Conservation (phyloP, 1,140 invertebrate genomes). For the Bombus superbus region DNA sequence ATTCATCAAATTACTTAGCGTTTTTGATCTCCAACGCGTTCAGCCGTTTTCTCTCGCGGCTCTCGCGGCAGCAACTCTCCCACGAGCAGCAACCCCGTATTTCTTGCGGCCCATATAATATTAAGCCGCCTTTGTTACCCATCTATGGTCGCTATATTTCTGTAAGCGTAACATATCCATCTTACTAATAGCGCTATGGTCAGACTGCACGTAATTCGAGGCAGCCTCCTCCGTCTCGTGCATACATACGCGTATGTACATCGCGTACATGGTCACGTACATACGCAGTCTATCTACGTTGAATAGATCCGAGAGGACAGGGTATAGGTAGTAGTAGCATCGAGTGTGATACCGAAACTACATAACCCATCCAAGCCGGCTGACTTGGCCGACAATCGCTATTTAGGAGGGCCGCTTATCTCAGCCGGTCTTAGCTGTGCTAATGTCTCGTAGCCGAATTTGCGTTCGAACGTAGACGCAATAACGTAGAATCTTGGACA, state of each 20-base stretch:
- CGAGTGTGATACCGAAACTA: constrained; percentile 57
- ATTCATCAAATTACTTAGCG: background rate
- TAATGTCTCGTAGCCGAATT: constrained; percentile 52
- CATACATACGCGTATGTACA: background rate
- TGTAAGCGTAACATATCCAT: constrained; percentile 36
- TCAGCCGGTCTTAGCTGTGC: constrained; percentile 48
- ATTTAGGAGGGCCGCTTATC: constrained; percentile 56
- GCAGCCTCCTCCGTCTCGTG: background rate
- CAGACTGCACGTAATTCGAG: constrained; percentile 51
- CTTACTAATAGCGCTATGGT: constrained; percentile 50
- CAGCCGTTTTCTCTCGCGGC: too few species aligned
- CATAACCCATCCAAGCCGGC: constrained; percentile 52
- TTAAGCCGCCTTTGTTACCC: background rate
- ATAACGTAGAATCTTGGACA: constrained; percentile 21
- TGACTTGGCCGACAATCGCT: constrained; percentile 61
- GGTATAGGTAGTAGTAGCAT: constrained; percentile 17
- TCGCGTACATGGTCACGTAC: background rate
- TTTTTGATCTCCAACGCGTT: too few species aligned
- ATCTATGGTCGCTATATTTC: constrained; percentile 23
- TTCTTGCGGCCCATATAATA: background rate
- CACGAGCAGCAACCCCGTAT: background rate
- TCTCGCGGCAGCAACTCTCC: too few species aligned
- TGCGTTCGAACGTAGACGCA: constrained; percentile 6
- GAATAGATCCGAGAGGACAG: constrained; percentile 35
- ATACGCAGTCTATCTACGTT: constrained; percentile 38